These are phyloP conservation scores for Sialia sialis DNA, from an alignment of 2,113 vertebrate species.

Conservation along the genomic window DNA sequence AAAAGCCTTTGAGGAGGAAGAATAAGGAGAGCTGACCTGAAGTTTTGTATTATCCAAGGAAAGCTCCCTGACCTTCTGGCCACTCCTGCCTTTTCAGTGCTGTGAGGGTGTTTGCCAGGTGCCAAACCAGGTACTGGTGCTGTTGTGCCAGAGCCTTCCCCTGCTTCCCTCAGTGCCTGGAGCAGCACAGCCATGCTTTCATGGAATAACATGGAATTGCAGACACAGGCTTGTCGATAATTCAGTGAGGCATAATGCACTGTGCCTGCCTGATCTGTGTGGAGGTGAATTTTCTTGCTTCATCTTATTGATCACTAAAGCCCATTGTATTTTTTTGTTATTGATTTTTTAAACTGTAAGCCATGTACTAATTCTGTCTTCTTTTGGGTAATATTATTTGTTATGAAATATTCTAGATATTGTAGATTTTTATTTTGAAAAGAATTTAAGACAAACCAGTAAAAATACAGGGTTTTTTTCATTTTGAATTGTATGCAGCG, in stretches of 20 bases:
- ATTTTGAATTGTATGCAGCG: background rate
- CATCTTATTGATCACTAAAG: background rate
- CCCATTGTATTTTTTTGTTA: background rate
- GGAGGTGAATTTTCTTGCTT: background rate
- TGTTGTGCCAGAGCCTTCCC: background rate
- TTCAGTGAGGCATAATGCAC: background rate
- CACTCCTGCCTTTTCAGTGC: no score
- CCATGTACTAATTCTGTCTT: background rate
- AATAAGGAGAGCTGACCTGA: background rate
- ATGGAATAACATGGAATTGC: background rate
- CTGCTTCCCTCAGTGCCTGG: fast-evolving
- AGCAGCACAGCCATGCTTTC: background rate
- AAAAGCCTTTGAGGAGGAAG: background rate
- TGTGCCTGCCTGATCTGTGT: background rate
- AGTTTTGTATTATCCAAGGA: background rate
- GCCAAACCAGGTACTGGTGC: fast-evolving
- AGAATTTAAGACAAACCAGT: background rate
- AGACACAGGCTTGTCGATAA: background rate
- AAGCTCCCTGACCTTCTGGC: background rate
- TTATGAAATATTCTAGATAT: background rate
- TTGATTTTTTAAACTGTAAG: background rate
- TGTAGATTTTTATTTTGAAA: background rate
- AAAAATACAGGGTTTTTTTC: background rate
- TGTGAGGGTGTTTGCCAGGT: background rate
- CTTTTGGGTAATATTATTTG: background rate